A percentile compares a stretch with the other conserved stretches of the same genome.
Conservation (phyloP, 2,888 invertebrate species). For the Penaeus monodon region DNA sequence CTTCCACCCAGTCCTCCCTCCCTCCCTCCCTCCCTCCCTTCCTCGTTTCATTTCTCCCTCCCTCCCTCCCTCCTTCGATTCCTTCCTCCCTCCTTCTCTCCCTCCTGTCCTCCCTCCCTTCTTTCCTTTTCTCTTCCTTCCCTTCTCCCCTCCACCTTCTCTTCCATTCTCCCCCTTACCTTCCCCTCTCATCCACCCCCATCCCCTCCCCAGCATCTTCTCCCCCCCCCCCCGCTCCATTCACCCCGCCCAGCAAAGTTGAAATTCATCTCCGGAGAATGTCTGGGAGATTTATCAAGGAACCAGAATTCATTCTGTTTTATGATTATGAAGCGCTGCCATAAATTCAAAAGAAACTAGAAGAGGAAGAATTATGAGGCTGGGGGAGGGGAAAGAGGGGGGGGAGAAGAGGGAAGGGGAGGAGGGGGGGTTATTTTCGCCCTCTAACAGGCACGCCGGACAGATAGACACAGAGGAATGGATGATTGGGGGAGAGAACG, state of each 20-base stretch:
- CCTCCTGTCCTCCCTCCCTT: neutral
- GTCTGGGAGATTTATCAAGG: slow-evolving; percentile 44
- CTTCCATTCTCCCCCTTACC: no score
- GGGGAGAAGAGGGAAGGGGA: neutral
- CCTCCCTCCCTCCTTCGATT: no score
- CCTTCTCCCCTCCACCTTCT: no score
- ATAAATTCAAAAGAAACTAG: slow-evolving; percentile 38
- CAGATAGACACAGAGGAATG: neutral
- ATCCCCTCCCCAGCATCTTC: no score
- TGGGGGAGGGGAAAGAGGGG: slow-evolving; percentile 7
- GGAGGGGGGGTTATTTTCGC: neutral
- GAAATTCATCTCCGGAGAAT: neutral
- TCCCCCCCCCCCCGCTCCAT: neutral
- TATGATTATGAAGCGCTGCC: slow-evolving; percentile 44
- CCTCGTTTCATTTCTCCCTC: no score
- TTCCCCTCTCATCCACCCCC: no score
- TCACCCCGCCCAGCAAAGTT: neutral
- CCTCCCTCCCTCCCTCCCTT: neutral
- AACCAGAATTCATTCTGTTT: slow-evolving; percentile 52
- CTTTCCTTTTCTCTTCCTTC: neutral
- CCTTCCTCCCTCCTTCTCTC: neutral
- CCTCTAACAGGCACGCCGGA: no score
- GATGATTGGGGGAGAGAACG: neutral
- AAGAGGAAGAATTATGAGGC: slow-evolving; percentile 44
- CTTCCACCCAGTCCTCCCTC: no score